A percentile compares a stretch with the other conserved stretches of the same genome.
Evolutionary conservation across 1,140 invertebrate species (phyloP).

Genomic region (Pseudomyrmex gracilis): DNA sequence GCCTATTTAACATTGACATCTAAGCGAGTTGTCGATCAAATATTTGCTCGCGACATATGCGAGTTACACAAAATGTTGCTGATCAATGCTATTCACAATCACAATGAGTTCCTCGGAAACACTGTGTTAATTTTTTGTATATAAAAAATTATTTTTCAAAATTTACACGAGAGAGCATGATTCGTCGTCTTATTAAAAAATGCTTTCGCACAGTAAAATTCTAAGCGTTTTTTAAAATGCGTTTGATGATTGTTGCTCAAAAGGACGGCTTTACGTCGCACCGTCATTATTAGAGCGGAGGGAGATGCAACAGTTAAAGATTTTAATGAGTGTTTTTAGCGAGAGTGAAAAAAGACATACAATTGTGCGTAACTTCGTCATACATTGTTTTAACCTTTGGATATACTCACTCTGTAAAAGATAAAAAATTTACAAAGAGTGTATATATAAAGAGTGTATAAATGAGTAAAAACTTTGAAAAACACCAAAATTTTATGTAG

Average conservation of each 20-base stretch:
- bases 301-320: too few relatives aligned
- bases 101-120: not conserved
- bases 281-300: not conserved
- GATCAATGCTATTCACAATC: constrained; percentile 24
- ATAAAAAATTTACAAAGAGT: too few relatives aligned
- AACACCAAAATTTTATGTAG: too few relatives aligned
- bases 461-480: too few relatives aligned
- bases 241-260: constrained; percentile 44
- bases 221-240: constrained; percentile 16
- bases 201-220: constrained; percentile 9
- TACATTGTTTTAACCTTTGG: too few relatives aligned
- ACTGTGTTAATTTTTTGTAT: not conserved
- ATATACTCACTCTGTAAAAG: too few relatives aligned
- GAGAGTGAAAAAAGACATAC: too few relatives aligned
- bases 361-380: too few relatives aligned
- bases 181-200: not conserved
- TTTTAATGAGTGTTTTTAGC: too few relatives aligned
- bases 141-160: constrained; percentile 22
- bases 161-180: not conserved
- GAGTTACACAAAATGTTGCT: constrained; percentile 1
- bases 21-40: constrained; percentile 47
- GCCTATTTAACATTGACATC: constrained; percentile 19
- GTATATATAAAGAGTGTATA: too few relatives aligned
- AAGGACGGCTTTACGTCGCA: constrained; percentile 19
- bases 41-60: constrained; percentile 1